These are phyloP conservation scores for Troglohyphantes excavatus DNA, from an alignment of 2,888 invertebrate species.

Conservation along the genomic window DNA sequence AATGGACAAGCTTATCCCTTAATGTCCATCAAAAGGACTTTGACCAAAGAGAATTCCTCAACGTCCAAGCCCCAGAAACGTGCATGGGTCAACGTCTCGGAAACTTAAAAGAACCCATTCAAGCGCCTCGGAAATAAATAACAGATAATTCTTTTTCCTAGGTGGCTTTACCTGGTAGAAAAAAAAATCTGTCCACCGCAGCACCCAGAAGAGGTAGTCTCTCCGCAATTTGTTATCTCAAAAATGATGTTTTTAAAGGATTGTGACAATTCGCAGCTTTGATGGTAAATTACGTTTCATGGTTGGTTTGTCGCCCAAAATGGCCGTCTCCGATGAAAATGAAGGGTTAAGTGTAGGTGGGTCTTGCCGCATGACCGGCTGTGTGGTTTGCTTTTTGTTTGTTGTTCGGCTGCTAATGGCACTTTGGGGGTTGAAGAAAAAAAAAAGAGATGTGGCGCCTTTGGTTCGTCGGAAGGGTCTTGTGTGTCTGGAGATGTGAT, in stretches of 20 bases:
- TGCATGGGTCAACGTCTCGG: constrained; percentile 63
- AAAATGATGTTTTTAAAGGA: constrained; percentile 62
- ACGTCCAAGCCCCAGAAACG: constrained; percentile 30
- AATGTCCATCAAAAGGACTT: constrained; percentile 49
- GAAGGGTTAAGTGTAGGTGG: constrained; percentile 62
- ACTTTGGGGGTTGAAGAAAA: not conserved
- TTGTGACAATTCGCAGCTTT: constrained; percentile 62
- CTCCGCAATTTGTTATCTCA: constrained; percentile 69
- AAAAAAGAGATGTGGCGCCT: not conserved
- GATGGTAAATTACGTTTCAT: constrained; percentile 73
- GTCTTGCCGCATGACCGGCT: constrained; percentile 42
- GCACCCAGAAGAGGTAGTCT: not conserved
- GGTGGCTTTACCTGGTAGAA: not conserved
- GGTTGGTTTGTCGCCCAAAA: constrained; percentile 66
- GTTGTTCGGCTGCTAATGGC: not conserved
- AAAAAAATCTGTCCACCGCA: constrained; percentile 26
- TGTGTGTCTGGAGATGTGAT: too few relatives aligned
- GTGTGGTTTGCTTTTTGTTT: not conserved
- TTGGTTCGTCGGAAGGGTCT: not conserved
- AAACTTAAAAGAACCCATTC: constrained; percentile 24
- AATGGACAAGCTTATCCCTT: not conserved
- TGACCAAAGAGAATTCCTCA: constrained; percentile 30
- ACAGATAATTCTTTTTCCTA: not conserved
- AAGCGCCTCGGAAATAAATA: constrained; percentile 34
- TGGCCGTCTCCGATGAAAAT: constrained; percentile 57